Evolutionary conservation across 2,113 vertebrate species (phyloP), one percentile per base, ranked within the genome.

Genomic region (Carassius gibelio): DNA sequence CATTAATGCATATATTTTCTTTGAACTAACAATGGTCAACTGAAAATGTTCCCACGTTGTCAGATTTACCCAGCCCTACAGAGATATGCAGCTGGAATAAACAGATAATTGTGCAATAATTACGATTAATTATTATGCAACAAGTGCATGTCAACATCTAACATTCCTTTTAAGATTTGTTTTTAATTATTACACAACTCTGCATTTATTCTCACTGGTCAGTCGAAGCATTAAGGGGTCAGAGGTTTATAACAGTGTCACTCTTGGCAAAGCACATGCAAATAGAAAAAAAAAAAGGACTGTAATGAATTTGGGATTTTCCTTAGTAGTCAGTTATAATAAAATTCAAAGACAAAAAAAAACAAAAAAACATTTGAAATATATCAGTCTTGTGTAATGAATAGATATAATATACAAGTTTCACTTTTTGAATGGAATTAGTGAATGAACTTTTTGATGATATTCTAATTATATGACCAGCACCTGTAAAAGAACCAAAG

Each of bases 21-120:
- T 48, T 14, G 14, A 81, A 69, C n/a, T 30, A 52, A 26, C 64
- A 68, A 10, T n/a, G 45, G 26, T 34, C 80, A 71, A 34, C 64
- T 71, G 50, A 75, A 48, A 75, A 23, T 14, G 42, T 26, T 81
- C 69, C 72, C 82, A 80, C 75, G 48, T 64, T 52, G 48, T 84
- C 82, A 79, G 8, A 81, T 68, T 78, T n/a, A 52, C 21, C 50
- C 19, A n/a, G 55, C 52, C 75, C 68, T 57, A 61, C 76, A 26
- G 34, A 69, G 48, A 42, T 75, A 72, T 10, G 42, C 42, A 80
- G 2, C 74, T 71, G 45, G 50, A 50, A 86, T 57, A 71, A 45
- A 26, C 79, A 71, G 1, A 2, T 34, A 81, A 45, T 55, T 62
- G 38, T 52, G 34, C 30, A 78, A 45, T 26, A 69, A n/a, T 76